phyloP scores from a whole-genome alignment of 2,797 vertebrate genomes.

The Darevskia mixta region DNA sequence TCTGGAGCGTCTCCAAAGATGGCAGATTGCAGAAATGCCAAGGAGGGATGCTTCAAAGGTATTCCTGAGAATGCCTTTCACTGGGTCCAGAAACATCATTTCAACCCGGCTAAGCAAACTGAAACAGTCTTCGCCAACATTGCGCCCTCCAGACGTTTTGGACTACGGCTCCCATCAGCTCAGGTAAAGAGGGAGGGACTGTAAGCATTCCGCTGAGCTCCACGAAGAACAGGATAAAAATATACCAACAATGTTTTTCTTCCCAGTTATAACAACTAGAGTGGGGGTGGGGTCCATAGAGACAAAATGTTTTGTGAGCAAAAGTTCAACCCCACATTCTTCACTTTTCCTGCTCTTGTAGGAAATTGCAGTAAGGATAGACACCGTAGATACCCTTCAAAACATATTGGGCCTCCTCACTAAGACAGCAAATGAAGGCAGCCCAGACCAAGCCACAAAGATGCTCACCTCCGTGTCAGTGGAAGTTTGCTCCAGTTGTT shows the following conservation, averaged over 20 bases:
- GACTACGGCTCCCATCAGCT: not conserved
- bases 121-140: not conserved
- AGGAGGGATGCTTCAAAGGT: not conserved
- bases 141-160: not conserved
- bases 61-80: not conserved
- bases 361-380: not conserved
- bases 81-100: not conserved
- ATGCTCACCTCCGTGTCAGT: slow-evolving; percentile 90
- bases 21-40: not conserved
- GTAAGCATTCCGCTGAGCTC: not conserved
- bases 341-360: not conserved
- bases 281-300: no score
- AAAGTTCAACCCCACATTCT: not conserved
- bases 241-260: not conserved
- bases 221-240: not conserved
- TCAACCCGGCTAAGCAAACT: no score
- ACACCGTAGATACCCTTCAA: not conserved
- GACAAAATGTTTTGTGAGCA: not conserved
- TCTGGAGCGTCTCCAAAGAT: not conserved
- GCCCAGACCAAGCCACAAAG: no score
- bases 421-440: no score
- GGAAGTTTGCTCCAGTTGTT: slow-evolving; percentile 99
- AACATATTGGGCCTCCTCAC: not conserved
- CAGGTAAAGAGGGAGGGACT: not conserved
- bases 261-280: no score